Evolutionary conservation across 2,113 vertebrate genomes (phyloP).

Genomic region (Falcunculus frontatus): DNA sequence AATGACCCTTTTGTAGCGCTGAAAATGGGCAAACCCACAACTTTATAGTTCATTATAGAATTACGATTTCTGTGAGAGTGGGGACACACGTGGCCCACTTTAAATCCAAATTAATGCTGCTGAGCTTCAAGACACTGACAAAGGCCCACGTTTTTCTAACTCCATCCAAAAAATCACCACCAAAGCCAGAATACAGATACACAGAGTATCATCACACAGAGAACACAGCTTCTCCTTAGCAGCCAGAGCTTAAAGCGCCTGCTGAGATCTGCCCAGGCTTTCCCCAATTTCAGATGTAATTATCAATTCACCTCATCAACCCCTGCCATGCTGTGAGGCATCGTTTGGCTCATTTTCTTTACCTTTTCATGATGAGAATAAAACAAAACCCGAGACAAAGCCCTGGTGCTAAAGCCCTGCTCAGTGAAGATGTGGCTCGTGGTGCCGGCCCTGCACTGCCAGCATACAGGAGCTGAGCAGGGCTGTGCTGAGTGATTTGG

Average conservation of each 20-base stretch:
- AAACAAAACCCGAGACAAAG: background rate
- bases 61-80: rapidly evolving
- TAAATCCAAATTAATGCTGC: background rate
- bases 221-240: background rate
- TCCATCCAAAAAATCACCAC: background rate
- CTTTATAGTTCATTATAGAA: background rate
- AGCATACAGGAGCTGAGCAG: background rate
- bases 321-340: background rate
- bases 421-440: background rate
- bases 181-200: background rate
- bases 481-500: background rate
- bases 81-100: background rate
- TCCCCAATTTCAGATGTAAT: background rate
- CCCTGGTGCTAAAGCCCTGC: background rate
- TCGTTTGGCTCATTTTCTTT: background rate
- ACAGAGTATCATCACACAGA: background rate
- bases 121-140: background rate
- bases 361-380: background rate
- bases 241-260: background rate
- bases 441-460: background rate
- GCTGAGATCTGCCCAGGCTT: background rate
- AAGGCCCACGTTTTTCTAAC: background rate
- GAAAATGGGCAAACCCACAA: background rate
- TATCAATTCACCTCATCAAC: background rate
- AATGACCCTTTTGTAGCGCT: background rate